Evolutionary conservation across 2,888 invertebrate genomes (phyloP).

Genomic region (Idaea dimidiata): DNA sequence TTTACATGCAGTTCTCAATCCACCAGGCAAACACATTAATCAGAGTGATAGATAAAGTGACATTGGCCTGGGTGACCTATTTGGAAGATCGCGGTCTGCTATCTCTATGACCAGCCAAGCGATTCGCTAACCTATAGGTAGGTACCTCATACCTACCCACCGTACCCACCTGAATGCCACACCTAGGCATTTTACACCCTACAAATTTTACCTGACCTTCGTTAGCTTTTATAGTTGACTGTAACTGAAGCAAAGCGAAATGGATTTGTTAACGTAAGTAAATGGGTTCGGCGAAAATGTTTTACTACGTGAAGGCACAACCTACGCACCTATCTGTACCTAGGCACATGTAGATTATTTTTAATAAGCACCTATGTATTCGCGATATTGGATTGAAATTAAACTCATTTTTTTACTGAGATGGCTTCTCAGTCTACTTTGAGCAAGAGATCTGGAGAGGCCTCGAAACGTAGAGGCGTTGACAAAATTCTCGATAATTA

Average conservation of each 20-base stretch:
- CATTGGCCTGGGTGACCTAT: slow-evolving; percentile 62
- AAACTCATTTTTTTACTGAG: too few species aligned
- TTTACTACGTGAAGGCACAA: too few species aligned
- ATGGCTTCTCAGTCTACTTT: too few species aligned
- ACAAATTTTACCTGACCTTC: slow-evolving; percentile 25
- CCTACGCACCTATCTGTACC: too few species aligned
- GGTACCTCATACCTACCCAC: too few species aligned
- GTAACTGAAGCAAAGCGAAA: background rate
- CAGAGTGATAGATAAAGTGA: slow-evolving; percentile 44
- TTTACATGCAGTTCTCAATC: background rate
- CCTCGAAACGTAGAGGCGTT: too few species aligned
- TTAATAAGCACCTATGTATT: too few species aligned
- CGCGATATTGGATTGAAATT: too few species aligned
- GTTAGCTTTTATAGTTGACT: slow-evolving; percentile 17
- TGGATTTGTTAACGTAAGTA: background rate
- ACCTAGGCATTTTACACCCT: slow-evolving; percentile 52
- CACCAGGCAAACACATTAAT: background rate
- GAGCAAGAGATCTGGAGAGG: too few species aligned
- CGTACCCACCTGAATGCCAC: slow-evolving; percentile 39
- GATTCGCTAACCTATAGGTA: background rate
- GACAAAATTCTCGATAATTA: too few species aligned
- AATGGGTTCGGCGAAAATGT: background rate
- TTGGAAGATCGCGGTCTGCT: slow-evolving; percentile 38
- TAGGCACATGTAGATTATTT: too few species aligned
- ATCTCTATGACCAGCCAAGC: background rate